Conservation (phyloP, 2,888 invertebrate species). For the Dasypolia templi region DNA sequence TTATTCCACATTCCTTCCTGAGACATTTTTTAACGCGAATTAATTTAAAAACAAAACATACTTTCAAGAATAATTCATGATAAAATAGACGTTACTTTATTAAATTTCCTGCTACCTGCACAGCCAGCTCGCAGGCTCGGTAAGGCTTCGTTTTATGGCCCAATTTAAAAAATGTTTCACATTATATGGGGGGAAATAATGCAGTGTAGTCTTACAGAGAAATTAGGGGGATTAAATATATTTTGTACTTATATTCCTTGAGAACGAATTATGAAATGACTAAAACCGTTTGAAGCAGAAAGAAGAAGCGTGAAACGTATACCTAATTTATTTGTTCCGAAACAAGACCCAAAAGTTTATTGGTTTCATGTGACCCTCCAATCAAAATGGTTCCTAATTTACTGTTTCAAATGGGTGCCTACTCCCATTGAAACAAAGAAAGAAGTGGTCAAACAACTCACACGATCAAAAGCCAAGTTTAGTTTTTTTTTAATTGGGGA, state of each 20-base stretch:
- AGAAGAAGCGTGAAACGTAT: constrained; percentile 59
- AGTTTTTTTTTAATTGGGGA: constrained; percentile 80
- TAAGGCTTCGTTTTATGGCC: constrained; percentile 84
- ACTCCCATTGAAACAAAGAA: constrained; percentile 75
- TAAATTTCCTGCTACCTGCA: constrained; percentile 83
- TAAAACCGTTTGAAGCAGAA: constrained; percentile 68
- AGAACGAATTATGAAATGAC: constrained; percentile 59
- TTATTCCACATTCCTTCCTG: constrained; percentile 55
- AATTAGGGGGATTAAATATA: constrained; percentile 73
- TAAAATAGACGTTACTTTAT: constrained; percentile 86
- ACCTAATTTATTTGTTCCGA: constrained; percentile 72
- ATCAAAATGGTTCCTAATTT: constrained; percentile 78
- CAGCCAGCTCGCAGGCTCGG: constrained; percentile 79
- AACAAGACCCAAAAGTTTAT: constrained; percentile 73
- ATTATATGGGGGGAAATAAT: constrained; percentile 83
- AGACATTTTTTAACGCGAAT: constrained; percentile 69
- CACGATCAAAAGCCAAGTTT: constrained; percentile 76
- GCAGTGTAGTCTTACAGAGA: constrained; percentile 77
- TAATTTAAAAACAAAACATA: constrained; percentile 73
- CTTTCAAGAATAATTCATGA: constrained; percentile 81
- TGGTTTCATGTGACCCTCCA: constrained; percentile 71
- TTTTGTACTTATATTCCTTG: constrained; percentile 54
- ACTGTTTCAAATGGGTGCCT: constrained; percentile 71
- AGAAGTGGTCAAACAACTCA: constrained; percentile 77
- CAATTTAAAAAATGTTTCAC: constrained; percentile 86